Conservation (phyloP, 2,797 vertebrate genomes). For the Dryobates pubescens region DNA sequence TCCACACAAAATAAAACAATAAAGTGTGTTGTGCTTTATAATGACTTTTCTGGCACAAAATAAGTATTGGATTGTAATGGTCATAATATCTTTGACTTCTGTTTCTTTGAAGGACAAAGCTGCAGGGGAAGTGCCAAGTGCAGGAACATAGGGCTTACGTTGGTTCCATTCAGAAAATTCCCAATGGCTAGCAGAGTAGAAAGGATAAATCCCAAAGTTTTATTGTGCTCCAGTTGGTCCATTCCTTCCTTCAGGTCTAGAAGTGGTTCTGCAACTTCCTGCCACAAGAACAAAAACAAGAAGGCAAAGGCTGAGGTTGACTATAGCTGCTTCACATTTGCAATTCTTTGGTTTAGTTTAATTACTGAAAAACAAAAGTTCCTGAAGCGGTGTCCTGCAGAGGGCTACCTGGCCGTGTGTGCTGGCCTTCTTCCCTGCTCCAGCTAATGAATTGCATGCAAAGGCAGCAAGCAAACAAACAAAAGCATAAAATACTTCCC, state of each 20-base stretch:
- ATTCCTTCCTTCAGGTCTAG: conserved; percentile 98
- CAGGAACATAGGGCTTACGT: conserved; percentile 81
- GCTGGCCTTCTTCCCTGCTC: conserved; percentile 17
- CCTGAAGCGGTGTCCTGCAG: not conserved
- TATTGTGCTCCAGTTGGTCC: conserved; percentile 97
- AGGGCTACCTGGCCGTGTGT: conserved; percentile 15
- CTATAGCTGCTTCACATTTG: not conserved
- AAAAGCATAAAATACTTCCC: conserved; percentile 19
- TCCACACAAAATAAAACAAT: not conserved
- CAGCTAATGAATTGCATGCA: conserved; percentile 28
- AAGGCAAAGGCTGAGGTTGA: not conserved
- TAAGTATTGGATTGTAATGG: not conserved
- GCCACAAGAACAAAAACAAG: conserved; percentile 47
- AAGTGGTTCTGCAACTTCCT: conserved; percentile 97
- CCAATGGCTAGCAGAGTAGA: conserved; percentile 94
- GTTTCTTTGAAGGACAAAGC: not conserved
- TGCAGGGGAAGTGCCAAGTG: not conserved
- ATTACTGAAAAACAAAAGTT: conserved; percentile 19
- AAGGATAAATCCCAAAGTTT: conserved; percentile 92
- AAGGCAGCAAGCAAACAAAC: conserved; percentile 17
- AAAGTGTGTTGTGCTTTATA: not conserved
- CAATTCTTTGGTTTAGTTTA: conserved; percentile 38
- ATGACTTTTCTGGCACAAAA: not conserved
- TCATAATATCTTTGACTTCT: not conserved
- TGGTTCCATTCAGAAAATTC: conserved; percentile 97